A percentile compares a stretch with the other conserved stretches of the same genome.
phyloP scores from a whole-genome alignment of 2,888 invertebrate species.

The Scelioninae gen. 1 region DNA sequence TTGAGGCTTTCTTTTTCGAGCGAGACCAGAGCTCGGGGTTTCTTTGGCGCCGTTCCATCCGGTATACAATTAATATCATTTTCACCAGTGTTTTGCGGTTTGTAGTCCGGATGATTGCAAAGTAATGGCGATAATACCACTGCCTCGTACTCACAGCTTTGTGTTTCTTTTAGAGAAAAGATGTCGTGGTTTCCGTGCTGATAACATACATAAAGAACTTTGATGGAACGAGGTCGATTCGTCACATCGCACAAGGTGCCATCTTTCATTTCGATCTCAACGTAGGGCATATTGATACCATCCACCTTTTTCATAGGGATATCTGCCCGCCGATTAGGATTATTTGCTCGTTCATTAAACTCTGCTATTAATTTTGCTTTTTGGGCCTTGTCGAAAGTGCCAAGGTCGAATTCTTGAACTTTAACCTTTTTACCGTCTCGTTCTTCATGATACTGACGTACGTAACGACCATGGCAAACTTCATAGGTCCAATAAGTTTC shows the following conservation, averaged over 20 bases:
- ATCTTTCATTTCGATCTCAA: slow-evolving; percentile 93
- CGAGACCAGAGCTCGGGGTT: slow-evolving; percentile 89
- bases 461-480: slow-evolving; percentile 95
- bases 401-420: slow-evolving; percentile 93
- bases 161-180: slow-evolving; percentile 95
- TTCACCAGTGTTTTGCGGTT: slow-evolving; percentile 91
- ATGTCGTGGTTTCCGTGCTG: slow-evolving; percentile 95
- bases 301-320: slow-evolving; percentile 91
- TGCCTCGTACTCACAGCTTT: slow-evolving; percentile 97
- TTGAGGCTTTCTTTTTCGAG: slow-evolving; percentile 90
- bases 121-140: slow-evolving; percentile 94
- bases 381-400: slow-evolving; percentile 89
- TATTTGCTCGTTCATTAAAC: slow-evolving; percentile 86
- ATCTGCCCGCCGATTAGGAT: slow-evolving; percentile 85
- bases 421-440: slow-evolving; percentile 94
- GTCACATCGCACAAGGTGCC: slow-evolving; percentile 97
- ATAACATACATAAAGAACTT: slow-evolving; percentile 95
- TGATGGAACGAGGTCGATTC: slow-evolving; percentile 91
- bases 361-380: slow-evolving; percentile 86
- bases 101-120: slow-evolving; percentile 95
- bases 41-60: slow-evolving; percentile 88
- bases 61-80: slow-evolving; percentile 91
- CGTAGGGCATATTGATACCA: slow-evolving; percentile 94
- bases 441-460: slow-evolving; percentile 98
- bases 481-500: slow-evolving; percentile 99